phyloP scores from a whole-genome alignment of 2,888 invertebrate genomes.

The Lochmaea crataegi region DNA sequence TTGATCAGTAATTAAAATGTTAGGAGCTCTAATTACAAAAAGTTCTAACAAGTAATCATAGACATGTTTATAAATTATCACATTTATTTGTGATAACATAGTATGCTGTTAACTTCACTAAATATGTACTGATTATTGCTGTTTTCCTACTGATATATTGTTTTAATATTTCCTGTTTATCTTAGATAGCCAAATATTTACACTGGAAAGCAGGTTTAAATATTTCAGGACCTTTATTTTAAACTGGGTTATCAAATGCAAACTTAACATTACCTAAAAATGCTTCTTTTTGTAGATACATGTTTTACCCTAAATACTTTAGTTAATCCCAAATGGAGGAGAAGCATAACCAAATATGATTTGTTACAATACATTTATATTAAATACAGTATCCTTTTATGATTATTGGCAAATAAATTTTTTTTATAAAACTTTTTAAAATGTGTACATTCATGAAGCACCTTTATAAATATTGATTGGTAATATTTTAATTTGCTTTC shows the following conservation, averaged over 20 bases:
- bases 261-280: background rate
- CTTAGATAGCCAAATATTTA: slow-evolving; percentile 16
- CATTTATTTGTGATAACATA: slow-evolving; percentile 1
- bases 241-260: background rate
- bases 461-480: no score
- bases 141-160: background rate
- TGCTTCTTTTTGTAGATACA: background rate
- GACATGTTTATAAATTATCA: background rate
- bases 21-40: background rate
- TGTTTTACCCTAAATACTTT: background rate
- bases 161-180: slow-evolving; percentile 22
- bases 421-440: no score
- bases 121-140: background rate
- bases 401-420: no score
- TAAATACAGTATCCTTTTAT: no score
- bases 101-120: background rate
- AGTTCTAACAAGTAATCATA: background rate
- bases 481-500: no score
- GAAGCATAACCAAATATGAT: no score
- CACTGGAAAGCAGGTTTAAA: slow-evolving; percentile 2
- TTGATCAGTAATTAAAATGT: background rate
- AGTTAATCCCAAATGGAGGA: no score
- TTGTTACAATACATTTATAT: no score
- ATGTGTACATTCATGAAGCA: no score
- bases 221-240: background rate